Percentiles rank a stretch among this genome's conserved stretches.
phyloP scores from a whole-genome alignment of 2,113 vertebrate genomes.

The Prolemur simus region DNA sequence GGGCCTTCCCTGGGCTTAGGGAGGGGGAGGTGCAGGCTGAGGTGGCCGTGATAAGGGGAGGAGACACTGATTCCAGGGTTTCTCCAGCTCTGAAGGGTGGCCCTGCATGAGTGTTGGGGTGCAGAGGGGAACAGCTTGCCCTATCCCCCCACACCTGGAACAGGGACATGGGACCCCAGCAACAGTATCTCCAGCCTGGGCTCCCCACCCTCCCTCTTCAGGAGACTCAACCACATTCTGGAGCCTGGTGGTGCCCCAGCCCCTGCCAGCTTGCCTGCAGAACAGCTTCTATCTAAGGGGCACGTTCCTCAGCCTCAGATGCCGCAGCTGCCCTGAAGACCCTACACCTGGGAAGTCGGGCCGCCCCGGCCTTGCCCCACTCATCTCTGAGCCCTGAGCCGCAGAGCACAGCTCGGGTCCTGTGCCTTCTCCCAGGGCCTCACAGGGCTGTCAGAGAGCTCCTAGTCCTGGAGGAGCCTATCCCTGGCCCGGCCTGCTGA shows the following conservation, averaged over 20 bases:
- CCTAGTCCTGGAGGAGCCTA: no score
- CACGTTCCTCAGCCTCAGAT: background rate
- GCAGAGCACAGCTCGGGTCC: background rate
- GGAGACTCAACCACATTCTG: background rate
- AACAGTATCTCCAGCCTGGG: background rate
- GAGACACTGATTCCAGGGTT: background rate
- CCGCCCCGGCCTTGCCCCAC: background rate
- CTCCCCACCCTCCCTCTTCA: background rate
- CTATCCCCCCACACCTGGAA: background rate
- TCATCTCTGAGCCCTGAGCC: background rate
- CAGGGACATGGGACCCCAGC: background rate
- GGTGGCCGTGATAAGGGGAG: background rate
- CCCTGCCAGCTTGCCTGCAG: background rate
- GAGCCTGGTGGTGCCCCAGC: background rate
- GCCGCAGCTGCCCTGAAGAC: fast-evolving
- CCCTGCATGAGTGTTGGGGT: background rate
- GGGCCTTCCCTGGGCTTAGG: background rate
- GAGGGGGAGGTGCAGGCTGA: background rate
- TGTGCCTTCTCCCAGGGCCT: background rate
- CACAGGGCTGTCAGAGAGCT: background rate
- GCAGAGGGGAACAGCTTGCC: no score
- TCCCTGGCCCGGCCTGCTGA: no score
- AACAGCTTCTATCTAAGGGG: background rate
- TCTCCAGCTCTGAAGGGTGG: background rate
- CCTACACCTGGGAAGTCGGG: background rate